Percentiles rank a stretch among this genome's conserved stretches.
phyloP scores from a whole-genome alignment of 2,888 invertebrate species.

The Ichneumoninae sp. region DNA sequence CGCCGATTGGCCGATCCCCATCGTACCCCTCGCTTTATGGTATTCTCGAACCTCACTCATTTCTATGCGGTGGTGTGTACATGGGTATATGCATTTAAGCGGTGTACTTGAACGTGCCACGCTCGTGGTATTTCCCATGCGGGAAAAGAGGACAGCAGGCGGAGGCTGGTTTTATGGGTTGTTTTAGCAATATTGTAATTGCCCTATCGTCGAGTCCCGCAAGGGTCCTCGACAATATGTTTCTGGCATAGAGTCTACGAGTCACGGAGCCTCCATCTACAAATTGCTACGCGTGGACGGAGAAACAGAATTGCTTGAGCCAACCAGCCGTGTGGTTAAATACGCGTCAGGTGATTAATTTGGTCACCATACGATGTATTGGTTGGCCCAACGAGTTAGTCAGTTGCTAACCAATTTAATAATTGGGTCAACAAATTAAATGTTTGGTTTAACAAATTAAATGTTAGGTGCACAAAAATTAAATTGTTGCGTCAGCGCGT shows the following conservation, averaged over 20 bases:
- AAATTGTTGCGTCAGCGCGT: too few relatives aligned
- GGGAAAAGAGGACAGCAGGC: neutral
- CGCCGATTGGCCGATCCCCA: conserved; percentile 78
- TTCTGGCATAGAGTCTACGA: conserved; percentile 10
- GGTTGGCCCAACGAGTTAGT: too few relatives aligned
- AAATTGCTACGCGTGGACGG: conserved; percentile 27
- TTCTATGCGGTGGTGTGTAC: conserved; percentile 27
- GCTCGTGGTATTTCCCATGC: conserved; percentile 43
- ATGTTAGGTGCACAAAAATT: too few relatives aligned
- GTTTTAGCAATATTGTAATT: conserved; percentile 83
- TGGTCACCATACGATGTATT: too few relatives aligned
- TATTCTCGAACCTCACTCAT: conserved; percentile 61
- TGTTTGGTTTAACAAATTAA: too few relatives aligned
- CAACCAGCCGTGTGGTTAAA: too few relatives aligned
- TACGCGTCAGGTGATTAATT: too few relatives aligned
- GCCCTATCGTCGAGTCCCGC: conserved; percentile 68
- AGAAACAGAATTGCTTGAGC: neutral
- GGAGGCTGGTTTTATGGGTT: conserved; percentile 77
- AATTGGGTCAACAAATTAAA: too few relatives aligned
- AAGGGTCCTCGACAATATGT: conserved; percentile 23
- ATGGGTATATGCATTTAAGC: neutral
- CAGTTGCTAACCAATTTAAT: too few relatives aligned
- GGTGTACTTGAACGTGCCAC: neutral
- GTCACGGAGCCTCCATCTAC: conserved; percentile 8
- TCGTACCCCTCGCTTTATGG: conserved; percentile 77